Evolutionary conservation across 2,888 invertebrate species (phyloP).

Genomic region (Cephus nigrinus): DNA sequence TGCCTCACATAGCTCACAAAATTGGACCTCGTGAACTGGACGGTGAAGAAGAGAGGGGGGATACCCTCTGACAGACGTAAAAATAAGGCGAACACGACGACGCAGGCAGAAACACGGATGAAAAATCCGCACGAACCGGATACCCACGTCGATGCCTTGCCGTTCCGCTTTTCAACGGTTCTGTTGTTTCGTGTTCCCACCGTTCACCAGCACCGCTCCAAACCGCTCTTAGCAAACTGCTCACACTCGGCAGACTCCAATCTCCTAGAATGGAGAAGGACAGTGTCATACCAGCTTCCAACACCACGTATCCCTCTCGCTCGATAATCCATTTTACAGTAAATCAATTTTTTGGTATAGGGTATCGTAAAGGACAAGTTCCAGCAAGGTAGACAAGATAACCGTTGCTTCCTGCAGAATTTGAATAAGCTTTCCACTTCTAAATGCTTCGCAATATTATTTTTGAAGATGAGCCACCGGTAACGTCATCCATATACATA

Average conservation of each 20-base stretch:
- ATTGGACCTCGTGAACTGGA: slow-evolving; percentile 11
- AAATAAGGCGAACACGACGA: slow-evolving; percentile 25
- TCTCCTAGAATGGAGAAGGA: not conserved
- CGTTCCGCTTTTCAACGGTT: not conserved
- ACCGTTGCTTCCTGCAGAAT: not conserved
- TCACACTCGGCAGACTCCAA: not conserved
- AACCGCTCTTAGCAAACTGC: not conserved
- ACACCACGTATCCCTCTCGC: not conserved
- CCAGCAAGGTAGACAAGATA: not conserved
- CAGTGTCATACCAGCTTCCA: not conserved
- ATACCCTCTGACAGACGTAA: slow-evolving; percentile 39
- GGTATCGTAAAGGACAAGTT: not conserved
- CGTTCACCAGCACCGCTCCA: not conserved
- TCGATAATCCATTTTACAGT: not conserved
- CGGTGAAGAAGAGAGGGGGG: not conserved
- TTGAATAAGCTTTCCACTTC: not conserved
- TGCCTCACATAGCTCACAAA: slow-evolving; percentile 30
- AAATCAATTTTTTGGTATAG: not conserved
- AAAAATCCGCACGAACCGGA: slow-evolving; percentile 38
- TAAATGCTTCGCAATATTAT: not conserved
- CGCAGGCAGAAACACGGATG: not conserved
- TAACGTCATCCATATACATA: not conserved
- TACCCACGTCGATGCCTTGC: not conserved
- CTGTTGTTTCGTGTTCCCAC: not conserved
- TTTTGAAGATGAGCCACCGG: not conserved